phyloP scores from a whole-genome alignment of 2,113 vertebrate species.

The Cyphomyrus plagiostoma region DNA sequence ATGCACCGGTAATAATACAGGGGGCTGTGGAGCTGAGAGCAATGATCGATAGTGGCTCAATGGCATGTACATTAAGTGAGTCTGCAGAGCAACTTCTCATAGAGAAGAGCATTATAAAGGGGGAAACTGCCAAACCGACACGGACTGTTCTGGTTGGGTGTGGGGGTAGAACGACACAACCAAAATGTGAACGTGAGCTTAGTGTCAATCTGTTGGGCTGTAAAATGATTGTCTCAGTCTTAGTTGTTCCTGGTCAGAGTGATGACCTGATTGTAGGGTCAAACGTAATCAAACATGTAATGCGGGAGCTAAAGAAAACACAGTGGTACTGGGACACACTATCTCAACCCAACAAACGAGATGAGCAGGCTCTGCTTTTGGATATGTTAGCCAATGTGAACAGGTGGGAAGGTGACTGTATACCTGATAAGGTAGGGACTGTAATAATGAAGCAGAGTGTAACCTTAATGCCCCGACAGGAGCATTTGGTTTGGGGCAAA shows the following conservation, averaged over 20 bases:
- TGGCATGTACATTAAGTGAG: too few species aligned
- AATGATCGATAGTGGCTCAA: background rate
- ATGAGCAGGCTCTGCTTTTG: background rate
- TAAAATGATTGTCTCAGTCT: background rate
- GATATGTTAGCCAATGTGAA: background rate
- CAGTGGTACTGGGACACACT: background rate
- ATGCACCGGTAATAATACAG: background rate
- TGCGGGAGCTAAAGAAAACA: background rate
- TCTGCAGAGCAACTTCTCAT: too few species aligned
- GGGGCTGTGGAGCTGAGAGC: background rate
- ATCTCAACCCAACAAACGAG: background rate
- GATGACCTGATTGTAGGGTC: background rate
- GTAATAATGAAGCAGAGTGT: background rate
- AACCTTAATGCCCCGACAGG: background rate
- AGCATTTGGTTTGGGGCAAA: background rate
- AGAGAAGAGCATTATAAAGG: too few species aligned
- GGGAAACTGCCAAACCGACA: too few species aligned
- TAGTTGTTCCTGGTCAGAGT: background rate
- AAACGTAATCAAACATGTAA: background rate
- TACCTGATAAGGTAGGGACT: background rate
- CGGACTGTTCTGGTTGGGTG: background rate
- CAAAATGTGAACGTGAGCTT: background rate
- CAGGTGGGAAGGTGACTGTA: background rate
- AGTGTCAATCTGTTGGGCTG: background rate
- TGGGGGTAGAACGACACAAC: background rate